Percentiles rank a stretch among this genome's conserved stretches.
Evolutionary conservation across 2,113 vertebrate genomes (phyloP).

Genomic region (Paramormyrops kingsleyae): DNA sequence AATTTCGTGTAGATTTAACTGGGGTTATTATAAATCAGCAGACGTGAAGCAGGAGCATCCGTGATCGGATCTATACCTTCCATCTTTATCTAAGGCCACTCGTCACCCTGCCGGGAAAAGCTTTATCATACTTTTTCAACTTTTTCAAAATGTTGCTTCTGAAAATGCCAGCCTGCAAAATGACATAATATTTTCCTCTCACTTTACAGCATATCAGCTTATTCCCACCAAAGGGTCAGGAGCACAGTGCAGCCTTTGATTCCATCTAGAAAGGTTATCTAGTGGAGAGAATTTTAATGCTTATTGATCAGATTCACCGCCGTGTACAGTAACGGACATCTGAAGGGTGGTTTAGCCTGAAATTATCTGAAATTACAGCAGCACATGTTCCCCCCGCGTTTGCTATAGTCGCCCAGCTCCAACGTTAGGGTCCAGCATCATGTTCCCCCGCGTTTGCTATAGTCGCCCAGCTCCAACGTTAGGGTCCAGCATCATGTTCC

Average conservation of each 20-base stretch:
- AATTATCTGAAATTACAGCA: not conserved
- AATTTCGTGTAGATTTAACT: not conserved
- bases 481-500: too few relatives aligned
- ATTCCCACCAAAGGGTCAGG: not conserved
- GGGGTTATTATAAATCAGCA: not conserved
- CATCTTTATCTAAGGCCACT: not conserved
- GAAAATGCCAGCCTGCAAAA: slow-evolving; percentile 3
- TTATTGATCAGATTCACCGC: slow-evolving; percentile 14
- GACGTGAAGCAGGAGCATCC: not conserved
- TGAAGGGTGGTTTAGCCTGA: slow-evolving; percentile 2
- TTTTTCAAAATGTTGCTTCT: not conserved
- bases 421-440: too few relatives aligned
- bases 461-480: not conserved
- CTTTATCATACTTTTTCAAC: not conserved
- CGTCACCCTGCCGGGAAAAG: not conserved
- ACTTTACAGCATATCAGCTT: not conserved
- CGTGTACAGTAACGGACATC: slow-evolving; percentile 16
- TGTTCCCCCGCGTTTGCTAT: not conserved
- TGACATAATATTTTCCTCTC: not conserved
- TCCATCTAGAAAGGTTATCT: not conserved
- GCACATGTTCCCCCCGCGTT: not conserved
- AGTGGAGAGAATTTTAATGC: not conserved
- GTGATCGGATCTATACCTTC: not conserved
- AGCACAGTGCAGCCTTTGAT: not conserved
- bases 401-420: not conserved